Evolutionary conservation across 2,113 vertebrate species (phyloP), one percentile per base, ranked within the genome.

Genomic region (Clupea harengus): DNA sequence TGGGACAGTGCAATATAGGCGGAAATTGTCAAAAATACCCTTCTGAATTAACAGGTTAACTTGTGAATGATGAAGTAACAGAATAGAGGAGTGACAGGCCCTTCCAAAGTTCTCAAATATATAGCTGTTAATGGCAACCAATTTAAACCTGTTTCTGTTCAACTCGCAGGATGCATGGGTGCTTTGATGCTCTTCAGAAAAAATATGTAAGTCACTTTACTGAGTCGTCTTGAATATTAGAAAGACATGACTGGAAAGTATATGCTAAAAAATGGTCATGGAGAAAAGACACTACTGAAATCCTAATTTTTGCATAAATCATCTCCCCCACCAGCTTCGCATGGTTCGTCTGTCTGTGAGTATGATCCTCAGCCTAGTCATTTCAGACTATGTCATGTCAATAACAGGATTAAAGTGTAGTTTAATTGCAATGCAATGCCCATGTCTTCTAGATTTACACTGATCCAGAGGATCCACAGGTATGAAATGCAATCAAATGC

Each of bases 101-200:
- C 20, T 64, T 22, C 22, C 52, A 54, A 54, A 54, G 18, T 20
- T 18, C 52, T 54, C 47, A 5, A 54, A 39, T 80, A 28, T 18
- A n/a, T 6, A 46, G 22, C 57, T 46, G 57, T n/a, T 28, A 57
- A 20, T n/a, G n/a, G n/a, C 20, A 64, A 64, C 60, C 22, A 8
- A 54, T 52, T 86, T 15, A 18, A 10, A 57, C 50, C 9, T 60
- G 6, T 86, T 49, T 82, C 6, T 15, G 25, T 39, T 11, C 6
- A 85, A 89, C 84, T 91, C 92, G 54, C 92, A 99, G 97, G 98
- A 96, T 99, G 95, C 92, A 96, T 84, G 98, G 98, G 84, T 99
- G 97, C 90, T 99, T 98, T 85, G 98, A 99, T 91, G 98, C 98
- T 90, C 95, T 99, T 88, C 95, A 99, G 93, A 97, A 93, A 90